Conservation (phyloP, 2,888 invertebrate genomes). For the Omphaloscelis lunosa region DNA sequence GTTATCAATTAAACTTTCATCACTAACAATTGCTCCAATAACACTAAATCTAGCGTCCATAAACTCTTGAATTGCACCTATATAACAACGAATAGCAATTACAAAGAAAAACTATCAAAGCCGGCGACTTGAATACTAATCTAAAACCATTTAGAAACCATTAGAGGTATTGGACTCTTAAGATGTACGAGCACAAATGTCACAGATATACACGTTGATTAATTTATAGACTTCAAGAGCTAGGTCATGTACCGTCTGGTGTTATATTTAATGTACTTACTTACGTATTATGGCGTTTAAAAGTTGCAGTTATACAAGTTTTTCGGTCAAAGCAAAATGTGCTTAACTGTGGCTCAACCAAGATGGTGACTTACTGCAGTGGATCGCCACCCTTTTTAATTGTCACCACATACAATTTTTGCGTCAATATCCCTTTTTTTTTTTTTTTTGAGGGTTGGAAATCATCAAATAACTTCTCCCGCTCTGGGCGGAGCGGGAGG, state of each 20-base stretch:
- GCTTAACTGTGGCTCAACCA: not conserved
- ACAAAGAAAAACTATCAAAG: conserved; percentile 66
- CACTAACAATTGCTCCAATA: conserved; percentile 36
- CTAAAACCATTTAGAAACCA: conserved; percentile 59
- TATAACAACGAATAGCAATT: conserved; percentile 35
- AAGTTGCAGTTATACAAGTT: not conserved
- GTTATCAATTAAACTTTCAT: conserved; percentile 2
- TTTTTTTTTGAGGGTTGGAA: no score
- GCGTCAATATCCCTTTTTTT: no score
- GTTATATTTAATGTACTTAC: conserved; percentile 3
- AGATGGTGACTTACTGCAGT: not conserved
- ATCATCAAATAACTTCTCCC: no score
- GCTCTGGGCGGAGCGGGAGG: no score
- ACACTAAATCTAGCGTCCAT: conserved; percentile 22
- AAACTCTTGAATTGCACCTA: conserved; percentile 39
- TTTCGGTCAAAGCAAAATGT: not conserved
- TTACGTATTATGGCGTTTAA: not conserved
- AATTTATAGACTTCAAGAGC: conserved; percentile 35
- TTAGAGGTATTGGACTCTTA: conserved; percentile 62
- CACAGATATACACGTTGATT: conserved; percentile 27
- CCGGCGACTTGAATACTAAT: conserved; percentile 62
- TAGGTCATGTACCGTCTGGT: not conserved
- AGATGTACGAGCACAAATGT: conserved; percentile 42
- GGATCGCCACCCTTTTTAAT: no score
- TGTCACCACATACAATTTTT: no score